Conservation (phyloP, 2,888 invertebrate genomes). For the Allolobophora icterica region DNA sequence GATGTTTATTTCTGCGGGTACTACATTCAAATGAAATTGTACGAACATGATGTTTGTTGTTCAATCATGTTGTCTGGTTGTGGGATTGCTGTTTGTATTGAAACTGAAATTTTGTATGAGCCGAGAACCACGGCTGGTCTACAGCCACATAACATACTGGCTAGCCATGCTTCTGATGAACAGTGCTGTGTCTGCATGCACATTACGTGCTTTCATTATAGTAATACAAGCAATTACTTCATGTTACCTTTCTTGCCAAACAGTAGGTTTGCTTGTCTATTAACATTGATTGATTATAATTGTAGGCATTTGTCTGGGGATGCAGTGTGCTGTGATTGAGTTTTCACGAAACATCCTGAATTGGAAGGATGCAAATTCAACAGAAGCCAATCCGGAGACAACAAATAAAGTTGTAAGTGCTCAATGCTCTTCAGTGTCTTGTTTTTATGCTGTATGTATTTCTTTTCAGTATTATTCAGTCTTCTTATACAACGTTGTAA, state of each 20-base stretch:
- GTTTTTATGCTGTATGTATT: background rate
- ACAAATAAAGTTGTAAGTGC: slow-evolving; percentile 75
- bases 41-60: background rate
- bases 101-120: background rate
- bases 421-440: background rate
- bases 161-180: too few species aligned
- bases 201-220: background rate
- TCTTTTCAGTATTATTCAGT: background rate
- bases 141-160: background rate
- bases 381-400: slow-evolving; percentile 81
- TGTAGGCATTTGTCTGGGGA: slow-evolving; percentile 85
- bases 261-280: background rate
- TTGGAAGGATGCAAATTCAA: slow-evolving; percentile 80
- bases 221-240: background rate
- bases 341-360: slow-evolving; percentile 84
- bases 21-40: background rate
- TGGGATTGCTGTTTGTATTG: background rate
- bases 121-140: background rate
- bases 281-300: background rate
- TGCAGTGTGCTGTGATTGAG: slow-evolving; percentile 95
- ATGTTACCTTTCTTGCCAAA: background rate
- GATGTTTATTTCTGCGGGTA: too few species aligned
- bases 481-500: background rate
- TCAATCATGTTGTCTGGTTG: background rate
- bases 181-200: too few species aligned